Evolutionary conservation across 2,888 invertebrate genomes (phyloP).

Genomic region (Torymus texanus): DNA sequence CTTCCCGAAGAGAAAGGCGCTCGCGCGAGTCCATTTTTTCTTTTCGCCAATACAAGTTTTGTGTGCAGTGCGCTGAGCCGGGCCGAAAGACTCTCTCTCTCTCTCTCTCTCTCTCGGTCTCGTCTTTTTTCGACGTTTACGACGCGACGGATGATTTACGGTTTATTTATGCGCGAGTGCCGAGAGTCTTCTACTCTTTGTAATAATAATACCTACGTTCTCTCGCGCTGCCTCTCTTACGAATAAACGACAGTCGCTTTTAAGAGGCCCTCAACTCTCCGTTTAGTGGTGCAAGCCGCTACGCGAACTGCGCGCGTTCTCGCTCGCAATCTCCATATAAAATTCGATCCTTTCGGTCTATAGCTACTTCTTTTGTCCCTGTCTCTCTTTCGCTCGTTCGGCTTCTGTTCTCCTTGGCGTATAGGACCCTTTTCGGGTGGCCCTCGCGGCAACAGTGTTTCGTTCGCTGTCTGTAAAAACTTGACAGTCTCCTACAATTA

Average conservation of each 20-base stretch:
- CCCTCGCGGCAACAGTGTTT: conserved; percentile 1
- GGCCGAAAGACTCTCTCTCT: too few relatives aligned
- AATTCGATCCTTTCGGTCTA: conserved; percentile 61
- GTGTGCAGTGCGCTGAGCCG: not conserved
- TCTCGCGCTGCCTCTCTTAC: conserved; percentile 68
- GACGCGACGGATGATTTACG: conserved; percentile 49
- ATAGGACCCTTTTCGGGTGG: not conserved
- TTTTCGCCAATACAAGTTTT: conserved; percentile 11
- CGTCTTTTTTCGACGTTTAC: conserved; percentile 68
- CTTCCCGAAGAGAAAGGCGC: not conserved
- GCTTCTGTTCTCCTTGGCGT: not conserved
- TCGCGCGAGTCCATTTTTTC: not conserved
- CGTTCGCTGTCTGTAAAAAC: too few relatives aligned
- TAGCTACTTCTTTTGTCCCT: conserved; percentile 5
- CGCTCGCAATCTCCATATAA: conserved; percentile 69
- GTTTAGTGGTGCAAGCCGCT: conserved; percentile 64
- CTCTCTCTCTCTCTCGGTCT: conserved; percentile 3
- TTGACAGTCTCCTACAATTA: too few relatives aligned
- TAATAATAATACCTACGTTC: conserved; percentile 66
- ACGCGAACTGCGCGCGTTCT: not conserved
- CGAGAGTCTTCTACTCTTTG: conserved; percentile 62
- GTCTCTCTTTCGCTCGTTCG: conserved; percentile 10
- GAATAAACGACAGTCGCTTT: conserved; percentile 70
- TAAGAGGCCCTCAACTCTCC: conserved; percentile 67
- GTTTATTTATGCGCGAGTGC: too few relatives aligned